Base-by-base conservation (phyloP, 2,888 invertebrate genomes). In the Rotaria macrura region DNA sequence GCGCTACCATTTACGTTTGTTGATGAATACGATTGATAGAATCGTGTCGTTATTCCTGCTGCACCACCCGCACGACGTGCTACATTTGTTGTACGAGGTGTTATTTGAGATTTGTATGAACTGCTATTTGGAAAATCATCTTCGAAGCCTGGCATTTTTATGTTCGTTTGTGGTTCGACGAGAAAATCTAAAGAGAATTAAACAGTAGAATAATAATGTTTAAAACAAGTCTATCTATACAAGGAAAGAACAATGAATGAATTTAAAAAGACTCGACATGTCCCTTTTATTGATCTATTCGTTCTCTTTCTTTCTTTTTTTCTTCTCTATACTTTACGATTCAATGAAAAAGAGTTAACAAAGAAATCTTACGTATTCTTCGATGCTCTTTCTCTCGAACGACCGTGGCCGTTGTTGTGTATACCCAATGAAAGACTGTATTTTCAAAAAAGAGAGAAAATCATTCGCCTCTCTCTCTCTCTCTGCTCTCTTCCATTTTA, bases 41-140 rank as follows among this genome's bases (percentile, higher is more conserved):
- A 84, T 49, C 84, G 84, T 12, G 84, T 84, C 29, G 84, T 86
- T 25, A 84, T 79, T 34, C 86, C 84, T 6, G 54, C n/a, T 72
- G 85, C 84, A 17, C 85, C 85, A 14, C 57, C 86, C 23, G 79
- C 47, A 52, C 85, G 86, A n/a, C 86, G 38, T 57, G 79, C 79
- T 40, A 86, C 79, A 20, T 83, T 86, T 23, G 86, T 85, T 43
- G 83, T 40, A 29, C 86, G 86, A 40, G 86, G 85, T n/a, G 85
- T 43, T 12, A 86, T 86, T 49, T 86, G 85, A 14, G 86, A 86
- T 84, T 85, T 86, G 40, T 86, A 86, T 25, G 79, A 72, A 12
- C 84, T 34, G 6, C 34, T 17, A 12, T 38, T 57, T 7, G 57
- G n/a, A 57, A 84, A 85, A 29, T 85, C 85, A 52, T 85, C 84